phyloP scores from a whole-genome alignment of 1,140 invertebrate species.

The Stenopsyche tienmushanensis region DNA sequence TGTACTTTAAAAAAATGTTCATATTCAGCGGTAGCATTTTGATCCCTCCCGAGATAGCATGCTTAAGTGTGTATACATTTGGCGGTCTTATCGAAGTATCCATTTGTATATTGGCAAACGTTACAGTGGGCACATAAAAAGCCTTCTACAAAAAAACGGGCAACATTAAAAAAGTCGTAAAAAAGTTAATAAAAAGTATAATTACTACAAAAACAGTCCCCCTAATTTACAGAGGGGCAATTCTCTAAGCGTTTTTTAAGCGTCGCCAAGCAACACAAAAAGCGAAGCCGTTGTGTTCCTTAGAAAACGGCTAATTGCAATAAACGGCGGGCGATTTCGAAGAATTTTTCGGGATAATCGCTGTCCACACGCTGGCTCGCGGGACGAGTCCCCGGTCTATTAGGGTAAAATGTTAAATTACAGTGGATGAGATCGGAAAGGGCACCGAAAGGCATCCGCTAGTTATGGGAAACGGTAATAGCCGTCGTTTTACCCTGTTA shows the following conservation, averaged over 20 bases:
- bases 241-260: constrained; percentile 34
- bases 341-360: constrained; percentile 30
- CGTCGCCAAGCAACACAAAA: constrained; percentile 9
- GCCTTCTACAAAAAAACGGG: no score
- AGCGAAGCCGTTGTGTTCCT: not conserved
- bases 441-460: constrained; percentile 19
- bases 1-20: no score
- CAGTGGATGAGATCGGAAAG: constrained; percentile 10
- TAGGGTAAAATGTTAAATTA: constrained; percentile 30
- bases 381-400: constrained; percentile 12
- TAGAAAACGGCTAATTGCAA: constrained; percentile 36
- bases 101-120: no score
- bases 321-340: constrained; percentile 23
- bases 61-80: no score
- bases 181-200: no score
- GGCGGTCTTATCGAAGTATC: no score
- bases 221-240: not conserved
- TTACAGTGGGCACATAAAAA: no score
- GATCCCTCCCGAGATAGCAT: no score
- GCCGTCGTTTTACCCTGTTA: constrained; percentile 24
- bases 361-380: constrained; percentile 8
- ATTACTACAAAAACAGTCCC: constrained; percentile 1
- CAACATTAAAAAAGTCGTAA: no score
- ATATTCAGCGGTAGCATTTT: no score
- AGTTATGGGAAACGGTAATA: constrained; percentile 21